Percentiles rank a stretch among this genome's conserved stretches.
Conservation (phyloP, 2,113 vertebrate species). For the Barbus barbus region DNA sequence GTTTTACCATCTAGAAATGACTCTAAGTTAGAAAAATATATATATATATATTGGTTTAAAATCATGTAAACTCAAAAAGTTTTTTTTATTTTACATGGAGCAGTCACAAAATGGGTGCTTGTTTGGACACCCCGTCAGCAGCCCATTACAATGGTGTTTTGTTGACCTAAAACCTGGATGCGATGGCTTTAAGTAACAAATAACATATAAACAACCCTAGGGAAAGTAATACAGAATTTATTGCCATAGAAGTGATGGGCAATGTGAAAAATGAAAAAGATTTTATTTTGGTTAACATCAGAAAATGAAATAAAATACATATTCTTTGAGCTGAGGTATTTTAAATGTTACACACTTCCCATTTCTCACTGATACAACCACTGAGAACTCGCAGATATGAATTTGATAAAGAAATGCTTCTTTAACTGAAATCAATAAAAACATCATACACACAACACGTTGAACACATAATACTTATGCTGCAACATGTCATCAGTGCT, state of each 20-base stretch:
- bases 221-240: neutral
- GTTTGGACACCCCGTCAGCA: neutral
- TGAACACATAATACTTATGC: neutral
- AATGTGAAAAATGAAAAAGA: neutral
- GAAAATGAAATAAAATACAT: neutral
- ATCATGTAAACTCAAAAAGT: neutral
- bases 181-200: neutral
- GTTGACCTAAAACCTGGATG: neutral
- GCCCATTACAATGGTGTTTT: neutral
- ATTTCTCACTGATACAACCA: slow-evolving; percentile 29
- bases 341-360: slow-evolving; percentile 39
- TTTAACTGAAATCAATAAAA: neutral
- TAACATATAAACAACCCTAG: neutral
- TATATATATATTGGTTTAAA: neutral
- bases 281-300: slow-evolving; percentile 16
- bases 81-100: neutral
- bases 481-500: neutral
- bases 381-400: slow-evolving; percentile 32
- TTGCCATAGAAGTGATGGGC: neutral
- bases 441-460: no score
- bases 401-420: slow-evolving; percentile 10
- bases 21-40: no score
- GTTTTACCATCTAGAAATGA: no score
- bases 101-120: neutral
- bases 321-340: slow-evolving; percentile 46